Conservation (phyloP, 2,888 invertebrate species). For the Chymomyza fuscimana region DNA sequence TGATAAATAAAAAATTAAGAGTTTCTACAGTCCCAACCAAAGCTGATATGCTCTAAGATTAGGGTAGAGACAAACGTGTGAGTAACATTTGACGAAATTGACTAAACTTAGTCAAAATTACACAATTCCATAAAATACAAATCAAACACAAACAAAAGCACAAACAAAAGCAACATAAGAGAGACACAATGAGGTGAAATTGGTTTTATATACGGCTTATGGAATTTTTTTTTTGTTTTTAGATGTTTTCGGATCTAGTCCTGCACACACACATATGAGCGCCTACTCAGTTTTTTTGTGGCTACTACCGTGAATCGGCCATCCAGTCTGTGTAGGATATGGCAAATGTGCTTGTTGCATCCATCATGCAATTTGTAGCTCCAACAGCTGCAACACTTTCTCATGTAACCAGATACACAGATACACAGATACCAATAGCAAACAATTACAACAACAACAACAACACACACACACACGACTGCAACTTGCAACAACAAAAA, state of each 20-base stretch:
- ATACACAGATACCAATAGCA: slow-evolving; percentile 35
- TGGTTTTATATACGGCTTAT: background rate
- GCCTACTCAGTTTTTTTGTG: slow-evolving; percentile 11
- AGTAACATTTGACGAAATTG: background rate
- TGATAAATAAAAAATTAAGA: no score
- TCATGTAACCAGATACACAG: slow-evolving; percentile 22
- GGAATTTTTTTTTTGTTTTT: background rate
- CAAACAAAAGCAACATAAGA: background rate
- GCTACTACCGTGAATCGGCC: slow-evolving; percentile 78
- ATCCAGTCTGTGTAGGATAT: slow-evolving; percentile 80
- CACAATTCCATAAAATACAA: background rate
- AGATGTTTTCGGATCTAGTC: background rate
- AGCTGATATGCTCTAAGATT: no score
- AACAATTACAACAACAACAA: slow-evolving; percentile 26
- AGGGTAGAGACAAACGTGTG: no score
- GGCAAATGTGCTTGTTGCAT: slow-evolving; percentile 78
- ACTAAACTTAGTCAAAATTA: background rate
- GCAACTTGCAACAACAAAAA: background rate
- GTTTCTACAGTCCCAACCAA: no score
- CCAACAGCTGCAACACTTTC: slow-evolving; percentile 20
- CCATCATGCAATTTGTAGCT: slow-evolving; percentile 67
- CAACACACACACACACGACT: background rate
- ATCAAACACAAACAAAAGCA: background rate
- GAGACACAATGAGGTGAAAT: background rate
- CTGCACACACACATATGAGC: slow-evolving; percentile 9